Conservation (phyloP, 30 jellyfish, hydroid and myxozoan genomes). For the Aurelia coerulea region DNA sequence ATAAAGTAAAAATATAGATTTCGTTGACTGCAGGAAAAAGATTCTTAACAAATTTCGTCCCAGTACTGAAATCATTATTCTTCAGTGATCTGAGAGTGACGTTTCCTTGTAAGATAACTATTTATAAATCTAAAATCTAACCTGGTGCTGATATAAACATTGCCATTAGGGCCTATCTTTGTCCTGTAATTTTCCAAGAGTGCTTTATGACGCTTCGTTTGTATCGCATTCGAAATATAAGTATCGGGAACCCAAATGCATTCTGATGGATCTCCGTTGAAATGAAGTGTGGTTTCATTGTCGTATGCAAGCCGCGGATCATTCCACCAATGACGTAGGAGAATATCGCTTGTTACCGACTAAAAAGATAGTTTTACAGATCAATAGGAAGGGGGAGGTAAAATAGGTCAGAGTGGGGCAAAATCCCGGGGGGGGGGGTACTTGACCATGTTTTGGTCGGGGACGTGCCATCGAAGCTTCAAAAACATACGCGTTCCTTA, state of each 20-base stretch:
- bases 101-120: too few relatives aligned
- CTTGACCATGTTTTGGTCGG: too few relatives aligned
- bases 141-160: conserved; percentile 36
- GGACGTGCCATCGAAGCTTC: too few relatives aligned
- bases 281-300: not conserved
- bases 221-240: conserved; percentile 34
- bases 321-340: conserved; percentile 54
- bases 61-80: too few relatives aligned
- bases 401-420: too few relatives aligned
- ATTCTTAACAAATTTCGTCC: too few relatives aligned
- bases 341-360: conserved; percentile 40
- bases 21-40: too few relatives aligned
- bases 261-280: conserved; percentile 26
- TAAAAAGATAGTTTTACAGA: not conserved
- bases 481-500: too few relatives aligned
- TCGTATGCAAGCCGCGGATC: conserved; percentile 52
- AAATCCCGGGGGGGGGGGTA: too few relatives aligned
- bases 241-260: conserved; percentile 58
- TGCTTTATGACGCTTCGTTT: conserved; percentile 31
- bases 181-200: not conserved
- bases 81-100: too few relatives aligned
- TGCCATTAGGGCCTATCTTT: conserved; percentile 43
- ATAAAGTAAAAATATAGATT: too few relatives aligned
- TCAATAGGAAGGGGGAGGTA: too few relatives aligned
- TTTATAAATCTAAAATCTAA: not conserved